Base-by-base conservation (phyloP, 1,140 invertebrate genomes). In the Magallana ariakensis region DNA sequence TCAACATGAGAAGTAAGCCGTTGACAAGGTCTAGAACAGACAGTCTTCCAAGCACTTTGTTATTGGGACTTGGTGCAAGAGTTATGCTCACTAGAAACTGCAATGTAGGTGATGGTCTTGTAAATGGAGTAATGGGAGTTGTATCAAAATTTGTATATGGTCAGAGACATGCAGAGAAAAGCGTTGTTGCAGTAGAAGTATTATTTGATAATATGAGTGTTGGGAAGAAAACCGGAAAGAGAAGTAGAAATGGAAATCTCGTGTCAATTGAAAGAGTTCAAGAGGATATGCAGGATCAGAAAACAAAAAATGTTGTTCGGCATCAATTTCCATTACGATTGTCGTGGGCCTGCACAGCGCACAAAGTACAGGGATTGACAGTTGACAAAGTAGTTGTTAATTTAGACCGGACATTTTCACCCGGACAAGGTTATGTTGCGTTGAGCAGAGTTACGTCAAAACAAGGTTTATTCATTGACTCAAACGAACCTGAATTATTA, bases 301-400 rank as follows among this genome's bases (percentile, higher is more conserved):
- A 84, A 46, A 58, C 46, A 85, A 58, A 80, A 19, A 56, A 87
- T 88, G 57, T 84, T 88, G 85, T 46, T 46, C 33, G 33, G 33
- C 33, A 46, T 46, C 33, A 46, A 5, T 46, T 46, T 46, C 33
- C 33, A 46, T 46, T 46, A 46, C 33, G 33, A 46, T 46, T 46
- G 33, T 46, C 33, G 5, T 46, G 33, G 33, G 85, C 85, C 57
- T 86, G 85, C 60, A 86, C 75, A 57, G 75, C 70, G 22, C 85
- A 86, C 53, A 81, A 86, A 60, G 85, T 86, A n/a, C 85, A 86
- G 53, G 75, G 85, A 60, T 13, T 86, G n/a, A 86, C 85, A 8
- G 22, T 57, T 15, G 26, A 81, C 46, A 70, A 60, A 58, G 66
- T 53, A 81, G 75, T 58, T 22, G 85, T 86, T 81, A 56, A 53